Base-by-base conservation (phyloP, 1,140 invertebrate genomes). In the Pachypsylla venusta region DNA sequence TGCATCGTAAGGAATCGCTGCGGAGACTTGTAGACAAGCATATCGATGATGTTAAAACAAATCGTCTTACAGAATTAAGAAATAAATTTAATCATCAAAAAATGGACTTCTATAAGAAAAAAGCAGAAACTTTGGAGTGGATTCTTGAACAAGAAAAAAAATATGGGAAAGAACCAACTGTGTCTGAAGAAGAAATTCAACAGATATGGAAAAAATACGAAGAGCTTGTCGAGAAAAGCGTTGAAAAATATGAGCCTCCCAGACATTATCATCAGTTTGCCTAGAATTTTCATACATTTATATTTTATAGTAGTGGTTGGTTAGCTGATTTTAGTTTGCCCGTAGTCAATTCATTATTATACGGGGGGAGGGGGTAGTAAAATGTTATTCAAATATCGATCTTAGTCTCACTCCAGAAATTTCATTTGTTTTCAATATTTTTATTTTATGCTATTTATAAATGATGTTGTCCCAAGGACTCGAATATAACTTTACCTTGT, bases 231-330 rank as follows among this genome's bases (percentile, higher is more conserved):
- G 42, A 48, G 22, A 48, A 48, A 48, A 22, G 22, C 16, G n/a
- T 48, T 48, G 42, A 48, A 48, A 4, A 48, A 48, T 48, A 48
- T 48, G 42, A 48, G 22, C 42, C 42, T 5, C 42, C 42, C n/a
- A 48, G 22, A 48, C 42, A 48, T 48, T 48, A 48, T 48, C 42
- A 48, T 22, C 42, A 48, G 42, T 48, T 48, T 48, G 42, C 42
- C 5, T 48, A 48, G 42, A 19, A 35, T n/a, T n/a, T n/a, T n/a
- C n/a, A n/a, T n/a, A n/a, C n/a, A n/a, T n/a, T n/a, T n/a, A n/a
- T n/a, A n/a, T n/a, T n/a, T n/a, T n/a, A n/a, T n/a, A n/a, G n/a
- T n/a, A n/a, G n/a, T n/a, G n/a, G n/a, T n/a, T n/a, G n/a, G n/a
- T n/a, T n/a, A n/a, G n/a, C n/a, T n/a, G n/a, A n/a, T n/a, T n/a